A percentile compares a stretch with the other conserved stretches of the same genome.
phyloP scores from a whole-genome alignment of 2,888 invertebrate species.

The Caenorhabditis sinica region DNA sequence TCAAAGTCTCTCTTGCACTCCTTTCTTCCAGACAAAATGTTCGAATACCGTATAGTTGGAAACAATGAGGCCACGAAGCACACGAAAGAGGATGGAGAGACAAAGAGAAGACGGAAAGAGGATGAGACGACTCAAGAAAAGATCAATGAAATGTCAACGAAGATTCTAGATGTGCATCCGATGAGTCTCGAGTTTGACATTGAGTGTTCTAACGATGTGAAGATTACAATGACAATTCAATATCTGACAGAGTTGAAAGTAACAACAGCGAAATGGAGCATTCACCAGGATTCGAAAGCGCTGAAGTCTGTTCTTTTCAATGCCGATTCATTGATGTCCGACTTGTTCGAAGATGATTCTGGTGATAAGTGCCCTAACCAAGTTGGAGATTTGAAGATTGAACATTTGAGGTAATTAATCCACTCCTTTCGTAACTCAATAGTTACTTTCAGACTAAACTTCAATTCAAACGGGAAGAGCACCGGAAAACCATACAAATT shows the following conservation, averaged over 20 bases:
- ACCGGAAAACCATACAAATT: conserved; percentile 69
- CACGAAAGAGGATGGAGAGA: conserved; percentile 35
- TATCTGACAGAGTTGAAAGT: conserved; percentile 65
- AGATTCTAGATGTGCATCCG: conserved; percentile 59
- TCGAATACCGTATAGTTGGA: conserved; percentile 48
- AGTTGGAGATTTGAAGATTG: conserved; percentile 67
- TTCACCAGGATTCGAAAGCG: conserved; percentile 8
- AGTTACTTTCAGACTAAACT: conserved; percentile 58
- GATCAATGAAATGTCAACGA: conserved; percentile 27
- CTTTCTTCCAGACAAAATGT: conserved; percentile 51
- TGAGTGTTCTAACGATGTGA: conserved; percentile 47
- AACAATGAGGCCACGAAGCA: conserved; percentile 14
- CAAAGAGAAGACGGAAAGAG: conserved; percentile 50
- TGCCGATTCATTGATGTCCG: conserved; percentile 64
- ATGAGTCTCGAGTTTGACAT: conserved; percentile 55
- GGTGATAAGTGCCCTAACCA: conserved; percentile 66
- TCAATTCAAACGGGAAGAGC: conserved; percentile 53
- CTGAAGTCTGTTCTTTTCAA: conserved; percentile 38
- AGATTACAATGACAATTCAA: conserved; percentile 52
- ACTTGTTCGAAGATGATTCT: conserved; percentile 65
- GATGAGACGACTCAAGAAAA: conserved; percentile 49
- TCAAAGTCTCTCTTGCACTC: not conserved
- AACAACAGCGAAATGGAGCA: conserved; percentile 59
- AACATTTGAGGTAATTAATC: conserved; percentile 60
- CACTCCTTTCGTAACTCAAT: not conserved